Base-by-base conservation (phyloP, 2,888 invertebrate species). In the Octodonta nipae region DNA sequence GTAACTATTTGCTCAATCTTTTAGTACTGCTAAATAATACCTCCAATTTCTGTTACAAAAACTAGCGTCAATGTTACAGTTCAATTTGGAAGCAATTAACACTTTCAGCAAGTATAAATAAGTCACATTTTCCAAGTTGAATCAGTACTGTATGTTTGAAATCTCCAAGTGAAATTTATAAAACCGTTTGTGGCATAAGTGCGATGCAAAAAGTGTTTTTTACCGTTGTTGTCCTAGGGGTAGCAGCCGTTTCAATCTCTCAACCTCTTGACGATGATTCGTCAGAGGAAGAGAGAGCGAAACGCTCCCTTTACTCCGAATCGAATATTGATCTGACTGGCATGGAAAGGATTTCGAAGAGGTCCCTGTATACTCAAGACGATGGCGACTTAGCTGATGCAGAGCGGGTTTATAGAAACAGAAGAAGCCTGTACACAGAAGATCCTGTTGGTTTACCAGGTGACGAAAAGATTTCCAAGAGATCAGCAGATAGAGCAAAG, bases 71-170 rank as follows among this genome's bases (percentile, higher is more conserved):
- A n/a, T n/a, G n/a, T n/a, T n/a, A n/a, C n/a, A n/a, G n/a, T n/a
- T n/a, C n/a, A n/a, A n/a, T n/a, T n/a, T n/a, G n/a, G n/a, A n/a
- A n/a, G n/a, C n/a, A n/a, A n/a, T n/a, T n/a, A n/a, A n/a, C n/a
- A n/a, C n/a, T n/a, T n/a, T n/a, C n/a, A n/a, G n/a, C n/a, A n/a
- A n/a, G n/a, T n/a, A n/a, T n/a, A n/a, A n/a, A n/a, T n/a, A n/a
- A n/a, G 52, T 54, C 47, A 49, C 52, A 52, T 50, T 50, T 50
- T 50, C 50, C 46, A 44, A 50, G 44, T 45, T 40, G 39, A 34
- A 41, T 30, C 26, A 38, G 49, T 47, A 46, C 50, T 52, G 52
- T 51, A 52, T n/a, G n/a, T n/a, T n/a, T n/a, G n/a, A n/a, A n/a
- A n/a, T n/a, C n/a, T n/a, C n/a, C n/a, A n/a, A n/a, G n/a, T n/a